Percentiles rank a stretch among this genome's conserved stretches.
Conservation (phyloP, 2,888 invertebrate species). For the Scaptodrosophila latifasciaeformis region DNA sequence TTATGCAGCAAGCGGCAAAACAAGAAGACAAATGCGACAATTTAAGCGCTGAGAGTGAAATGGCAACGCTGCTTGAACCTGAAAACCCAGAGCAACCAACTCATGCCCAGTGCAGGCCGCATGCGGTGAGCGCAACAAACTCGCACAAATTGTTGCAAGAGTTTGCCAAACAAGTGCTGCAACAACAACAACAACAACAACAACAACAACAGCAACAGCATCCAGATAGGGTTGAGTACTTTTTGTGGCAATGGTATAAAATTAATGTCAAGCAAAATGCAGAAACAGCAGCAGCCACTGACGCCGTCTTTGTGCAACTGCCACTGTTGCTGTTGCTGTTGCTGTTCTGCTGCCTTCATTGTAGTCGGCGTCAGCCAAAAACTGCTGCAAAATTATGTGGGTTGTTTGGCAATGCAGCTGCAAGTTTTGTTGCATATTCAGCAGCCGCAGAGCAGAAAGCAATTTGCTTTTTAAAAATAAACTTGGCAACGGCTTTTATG, state of each 20-base stretch:
- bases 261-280: conserved; percentile 69
- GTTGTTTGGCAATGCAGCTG: conserved; percentile 34
- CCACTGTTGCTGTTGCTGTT: conserved; percentile 33
- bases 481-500: conserved; percentile 47
- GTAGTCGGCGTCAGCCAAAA: conserved; percentile 56
- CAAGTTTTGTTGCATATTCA: conserved; percentile 22
- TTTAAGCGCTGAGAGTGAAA: conserved; percentile 56
- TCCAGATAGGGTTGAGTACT: too few relatives aligned
- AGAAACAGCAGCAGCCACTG: conserved; percentile 50
- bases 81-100: too few relatives aligned
- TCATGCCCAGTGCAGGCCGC: too few relatives aligned
- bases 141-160: conserved; percentile 41
- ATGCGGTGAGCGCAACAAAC: conserved; percentile 40
- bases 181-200: conserved; percentile 13
- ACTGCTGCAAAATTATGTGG: conserved; percentile 61
- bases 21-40: conserved; percentile 69
- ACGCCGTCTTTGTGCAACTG: too few relatives aligned
- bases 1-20: conserved; percentile 55
- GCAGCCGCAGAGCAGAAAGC: conserved; percentile 9
- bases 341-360: conserved; percentile 14
- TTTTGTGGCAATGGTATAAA: conserved; percentile 47
- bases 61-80: conserved; percentile 9
- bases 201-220: conserved; percentile 4
- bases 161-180: conserved; percentile 23
- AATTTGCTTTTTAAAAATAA: conserved; percentile 43